phyloP scores from a whole-genome alignment of 2,113 vertebrate species.

The Hylia prasina region DNA sequence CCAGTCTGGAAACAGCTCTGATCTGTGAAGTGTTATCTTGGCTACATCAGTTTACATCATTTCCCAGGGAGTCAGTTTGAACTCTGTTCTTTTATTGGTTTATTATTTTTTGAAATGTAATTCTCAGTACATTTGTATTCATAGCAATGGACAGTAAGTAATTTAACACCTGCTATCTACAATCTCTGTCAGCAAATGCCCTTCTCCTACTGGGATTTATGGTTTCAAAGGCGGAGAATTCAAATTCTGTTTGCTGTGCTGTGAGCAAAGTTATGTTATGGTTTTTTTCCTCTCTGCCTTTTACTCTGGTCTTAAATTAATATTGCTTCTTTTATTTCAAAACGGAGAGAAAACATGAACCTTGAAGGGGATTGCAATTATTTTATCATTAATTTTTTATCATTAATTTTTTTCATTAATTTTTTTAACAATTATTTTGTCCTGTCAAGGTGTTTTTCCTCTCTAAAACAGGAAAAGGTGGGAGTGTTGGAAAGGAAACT shows the following conservation, averaged over 20 bases:
- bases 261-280: background rate
- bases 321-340: background rate
- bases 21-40: background rate
- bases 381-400: too few species aligned
- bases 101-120: background rate
- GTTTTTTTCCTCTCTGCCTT: background rate
- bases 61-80: background rate
- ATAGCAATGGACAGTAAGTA: background rate
- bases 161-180: background rate
- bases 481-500: background rate
- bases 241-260: background rate
- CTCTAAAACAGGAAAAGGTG: background rate
- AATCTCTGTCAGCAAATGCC: background rate
- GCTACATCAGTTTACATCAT: background rate
- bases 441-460: background rate
- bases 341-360: background rate
- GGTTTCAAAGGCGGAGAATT: background rate
- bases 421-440: background rate
- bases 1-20: background rate
- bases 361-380: background rate
- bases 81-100: background rate
- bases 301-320: background rate
- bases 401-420: too few species aligned
- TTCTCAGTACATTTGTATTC: constrained; percentile 7
- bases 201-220: background rate